Base-by-base conservation (phyloP, 2,113 vertebrate species). In the Ophthalmolycus amberensis region DNA sequence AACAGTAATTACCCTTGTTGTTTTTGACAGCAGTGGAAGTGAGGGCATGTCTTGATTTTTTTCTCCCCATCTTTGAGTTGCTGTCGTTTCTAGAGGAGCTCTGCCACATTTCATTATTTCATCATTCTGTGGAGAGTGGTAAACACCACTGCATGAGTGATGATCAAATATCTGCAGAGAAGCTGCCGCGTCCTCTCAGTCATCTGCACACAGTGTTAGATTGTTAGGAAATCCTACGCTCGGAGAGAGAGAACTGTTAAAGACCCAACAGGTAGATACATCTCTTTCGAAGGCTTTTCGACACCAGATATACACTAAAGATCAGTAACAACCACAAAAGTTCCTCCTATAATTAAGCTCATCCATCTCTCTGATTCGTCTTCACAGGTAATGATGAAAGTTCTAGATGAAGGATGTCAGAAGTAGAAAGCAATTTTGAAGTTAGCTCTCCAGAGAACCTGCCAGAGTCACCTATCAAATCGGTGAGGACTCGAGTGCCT, bases 1-100 rank as follows among this genome's bases (percentile, higher is more conserved):
- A 83, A 80, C 67, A 65, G 62, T 86, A 88, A 91, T 92, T 86
- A 91, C 62, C 64, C 48, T 48, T 34, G 58, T 70, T 87, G 77
- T 92, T 85, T 80, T 76, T 83, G 77, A 88, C 73, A 83, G 77
- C 29, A 25, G 77, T 20, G 65, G 83, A 83, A 71, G 75, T 50
- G 56, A 75, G 46, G 87, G 73, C 80, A 71, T 62, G 70, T 82
- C 75, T 89, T 73, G 66, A 89, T 84, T 58, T 64, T 32, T 69
- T 56, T 80, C 34, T 80, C 34, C 15, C 65, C 60, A 65, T 63
- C 69, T 52, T 75, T 32, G 46, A 77, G 82, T 74, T 68, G 67
- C 65, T 27, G 25, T 5, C 38, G 56, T 56, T 46, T 54, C 34
- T 18, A 8, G 64, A 42, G 25, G 71, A 75, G 48, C 50, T 59